These are phyloP conservation scores for Manacus vitellinus DNA, from an alignment of 2,113 vertebrate species.

Conservation along the genomic window DNA sequence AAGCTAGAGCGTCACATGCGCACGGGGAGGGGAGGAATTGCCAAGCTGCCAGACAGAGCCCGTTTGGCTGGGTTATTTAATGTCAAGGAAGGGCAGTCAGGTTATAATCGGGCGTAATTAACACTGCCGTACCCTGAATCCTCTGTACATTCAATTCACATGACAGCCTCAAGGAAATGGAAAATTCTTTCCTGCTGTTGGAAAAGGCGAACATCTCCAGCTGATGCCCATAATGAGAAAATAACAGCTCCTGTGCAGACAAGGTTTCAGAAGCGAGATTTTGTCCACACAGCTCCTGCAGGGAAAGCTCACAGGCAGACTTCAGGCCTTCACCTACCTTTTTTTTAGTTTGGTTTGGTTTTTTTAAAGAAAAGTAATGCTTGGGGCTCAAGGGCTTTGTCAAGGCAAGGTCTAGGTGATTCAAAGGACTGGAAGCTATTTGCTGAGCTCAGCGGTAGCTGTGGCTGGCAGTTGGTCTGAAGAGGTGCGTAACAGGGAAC, in stretches of 20 bases:
- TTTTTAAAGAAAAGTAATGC: not conserved
- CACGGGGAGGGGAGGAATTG: not conserved
- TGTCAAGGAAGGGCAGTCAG: slow-evolving; percentile 49
- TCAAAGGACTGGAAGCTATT: not conserved
- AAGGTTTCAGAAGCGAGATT: not conserved
- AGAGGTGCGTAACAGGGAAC: not conserved
- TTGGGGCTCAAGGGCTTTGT: not conserved
- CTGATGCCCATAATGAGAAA: not conserved
- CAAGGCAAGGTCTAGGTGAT: not conserved
- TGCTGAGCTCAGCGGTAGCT: not conserved
- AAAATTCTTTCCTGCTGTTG: slow-evolving; percentile 32
- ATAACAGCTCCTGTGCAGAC: not conserved
- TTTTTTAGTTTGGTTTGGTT: not conserved
- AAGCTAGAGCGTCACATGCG: not conserved
- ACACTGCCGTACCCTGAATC: not conserved
- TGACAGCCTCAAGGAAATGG: slow-evolving; percentile 42
- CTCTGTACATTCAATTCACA: slow-evolving; percentile 6
- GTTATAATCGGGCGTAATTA: slow-evolving; percentile 60
- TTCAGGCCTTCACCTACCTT: not conserved
- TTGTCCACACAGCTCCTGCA: not conserved
- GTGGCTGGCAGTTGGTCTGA: not conserved
- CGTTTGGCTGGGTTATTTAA: slow-evolving; percentile 10
- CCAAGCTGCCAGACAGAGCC: not conserved
- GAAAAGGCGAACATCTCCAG: slow-evolving; percentile 27
- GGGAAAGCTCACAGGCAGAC: not conserved